Conservation (phyloP, 2,888 invertebrate species). For the Ganaspis brasiliensis region DNA sequence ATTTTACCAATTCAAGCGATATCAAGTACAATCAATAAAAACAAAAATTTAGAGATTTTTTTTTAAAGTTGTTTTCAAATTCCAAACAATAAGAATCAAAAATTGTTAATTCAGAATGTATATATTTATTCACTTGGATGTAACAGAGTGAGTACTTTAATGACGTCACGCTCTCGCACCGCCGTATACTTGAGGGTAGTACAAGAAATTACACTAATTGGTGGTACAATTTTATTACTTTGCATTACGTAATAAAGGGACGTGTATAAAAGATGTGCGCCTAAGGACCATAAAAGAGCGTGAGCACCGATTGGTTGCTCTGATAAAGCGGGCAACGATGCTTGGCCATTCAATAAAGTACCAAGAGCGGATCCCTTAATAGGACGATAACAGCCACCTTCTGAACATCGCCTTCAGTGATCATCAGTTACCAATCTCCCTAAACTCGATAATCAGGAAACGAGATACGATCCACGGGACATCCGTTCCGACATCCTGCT, state of each 20-base stretch:
- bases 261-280: constrained; percentile 55
- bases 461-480: constrained; percentile 64
- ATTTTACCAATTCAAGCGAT: too few relatives aligned
- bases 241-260: constrained; percentile 74
- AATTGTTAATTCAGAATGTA: too few relatives aligned
- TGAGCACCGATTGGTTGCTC: constrained; percentile 66
- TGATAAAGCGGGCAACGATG: constrained; percentile 68
- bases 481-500: constrained; percentile 55
- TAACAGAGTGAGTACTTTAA: constrained; percentile 61
- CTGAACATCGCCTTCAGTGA: constrained; percentile 61
- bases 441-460: constrained; percentile 66
- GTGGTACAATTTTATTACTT: constrained; percentile 76
- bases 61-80: too few relatives aligned
- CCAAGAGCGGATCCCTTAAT: constrained; percentile 72
- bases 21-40: too few relatives aligned
- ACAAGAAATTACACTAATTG: constrained; percentile 58
- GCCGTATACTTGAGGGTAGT: constrained; percentile 29
- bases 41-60: too few relatives aligned
- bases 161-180: constrained; percentile 64
- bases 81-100: too few relatives aligned
- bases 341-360: constrained; percentile 69
- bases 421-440: constrained; percentile 50
- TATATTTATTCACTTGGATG: too few relatives aligned
- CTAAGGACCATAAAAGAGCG: constrained; percentile 72
- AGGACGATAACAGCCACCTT: constrained; percentile 76